Conservation (phyloP, 2,888 invertebrate genomes). For the Dasysyrphus tricinctus region DNA sequence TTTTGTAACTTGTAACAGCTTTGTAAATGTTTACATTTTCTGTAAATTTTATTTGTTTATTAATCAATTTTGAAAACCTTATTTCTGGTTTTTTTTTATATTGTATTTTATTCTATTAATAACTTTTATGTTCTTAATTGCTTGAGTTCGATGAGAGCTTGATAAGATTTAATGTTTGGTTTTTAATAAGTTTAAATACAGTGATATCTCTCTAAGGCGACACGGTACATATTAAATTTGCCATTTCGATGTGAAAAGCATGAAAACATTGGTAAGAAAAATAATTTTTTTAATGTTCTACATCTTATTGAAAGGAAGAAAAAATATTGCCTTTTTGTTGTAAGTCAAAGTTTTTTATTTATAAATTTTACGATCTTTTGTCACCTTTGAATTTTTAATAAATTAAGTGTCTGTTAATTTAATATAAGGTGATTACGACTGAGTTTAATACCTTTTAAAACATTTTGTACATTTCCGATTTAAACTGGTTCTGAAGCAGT, state of each 20-base stretch:
- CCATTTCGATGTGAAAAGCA: too few relatives aligned
- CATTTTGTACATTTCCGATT: neutral
- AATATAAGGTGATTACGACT: neutral
- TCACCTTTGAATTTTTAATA: neutral
- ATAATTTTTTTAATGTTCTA: too few relatives aligned
- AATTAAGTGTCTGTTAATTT: neutral
- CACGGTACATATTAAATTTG: neutral
- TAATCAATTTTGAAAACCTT: neutral
- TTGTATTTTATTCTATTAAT: neutral
- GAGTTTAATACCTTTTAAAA: neutral
- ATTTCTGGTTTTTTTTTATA: neutral
- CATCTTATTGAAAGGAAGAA: too few relatives aligned
- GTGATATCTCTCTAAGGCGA: neutral
- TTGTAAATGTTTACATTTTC: neutral
- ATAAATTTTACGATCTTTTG: neutral
- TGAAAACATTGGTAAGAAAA: too few relatives aligned
- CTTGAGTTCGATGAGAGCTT: neutral
- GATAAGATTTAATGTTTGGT: conserved; percentile 19
- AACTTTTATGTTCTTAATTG: conserved; percentile 3
- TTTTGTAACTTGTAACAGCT: neutral
- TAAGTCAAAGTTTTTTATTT: too few relatives aligned
- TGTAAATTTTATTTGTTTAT: conserved; percentile 3
- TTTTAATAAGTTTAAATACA: conserved; percentile 2
- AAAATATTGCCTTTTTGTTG: too few relatives aligned
- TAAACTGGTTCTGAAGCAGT: neutral